Evolutionary conservation across 1,140 invertebrate species (phyloP), one percentile per base, ranked within the genome.

Genomic region (Pissodes strobi): DNA sequence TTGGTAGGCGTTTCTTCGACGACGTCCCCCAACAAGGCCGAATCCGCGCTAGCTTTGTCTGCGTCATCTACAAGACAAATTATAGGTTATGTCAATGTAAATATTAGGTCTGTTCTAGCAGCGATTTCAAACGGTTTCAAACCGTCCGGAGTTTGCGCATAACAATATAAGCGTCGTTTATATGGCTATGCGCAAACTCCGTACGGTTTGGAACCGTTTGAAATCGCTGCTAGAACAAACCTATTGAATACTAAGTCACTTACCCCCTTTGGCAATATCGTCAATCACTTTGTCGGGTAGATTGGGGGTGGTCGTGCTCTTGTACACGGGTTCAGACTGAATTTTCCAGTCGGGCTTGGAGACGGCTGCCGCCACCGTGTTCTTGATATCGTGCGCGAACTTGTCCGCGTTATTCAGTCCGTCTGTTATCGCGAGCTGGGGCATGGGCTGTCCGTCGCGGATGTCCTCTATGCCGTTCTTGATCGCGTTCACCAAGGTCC

Each of bases 391-490:
- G 0, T 83, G 81, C 19, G 76, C 71, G 60, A 82, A 86, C 70
- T 86, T 85, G 19, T 80, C 79, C 13, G 80, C 79, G 70, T 88
- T 88, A 69, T 88, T 90, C 59, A 88, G 78, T n/a, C 80, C 75
- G 49, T 87, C 86, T 0, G 79, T 78, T 13, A 84, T 80, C 70
- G 83, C 83, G 0, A 78, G 68, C 0, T 83, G 82, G 0, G 87
- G 84, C 66, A 89, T 87, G 0, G 84, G 80, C 70, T 85, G 77
- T 1, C 87, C 88, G 45, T 79, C 81, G 39, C 85, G 82, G 66
- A 92, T 90, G 73, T 92, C 90, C 61, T 87, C 81, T 70, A 90
- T 89, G 39, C 90, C 91, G 76, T 93, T 93, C 45, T 89, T 84
- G 34, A 93, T 91, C 1, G 92, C 93, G 10, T 89, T 85, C 3